A percentile compares a stretch with the other conserved stretches of the same genome.
Evolutionary conservation across 1,140 invertebrate species (phyloP).

Genomic region (Bombus confusus): DNA sequence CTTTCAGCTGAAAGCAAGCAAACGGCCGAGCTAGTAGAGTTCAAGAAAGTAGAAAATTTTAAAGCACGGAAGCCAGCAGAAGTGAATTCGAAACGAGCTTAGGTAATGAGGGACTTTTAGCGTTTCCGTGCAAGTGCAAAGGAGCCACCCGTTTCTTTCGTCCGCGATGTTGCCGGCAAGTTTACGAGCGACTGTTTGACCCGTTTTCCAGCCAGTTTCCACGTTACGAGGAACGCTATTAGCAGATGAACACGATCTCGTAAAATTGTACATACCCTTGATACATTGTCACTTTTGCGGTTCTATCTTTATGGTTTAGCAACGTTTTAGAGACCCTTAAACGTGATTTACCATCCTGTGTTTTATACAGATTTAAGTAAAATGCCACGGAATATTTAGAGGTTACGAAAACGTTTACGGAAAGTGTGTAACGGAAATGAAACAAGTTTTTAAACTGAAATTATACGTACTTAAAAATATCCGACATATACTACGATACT

Average conservation of each 20-base stretch:
- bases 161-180: background rate
- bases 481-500: too few species aligned
- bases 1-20: conserved; percentile 88
- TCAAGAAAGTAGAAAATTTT: conserved; percentile 43
- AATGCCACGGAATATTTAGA: background rate
- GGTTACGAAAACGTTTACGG: background rate
- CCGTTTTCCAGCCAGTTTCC: background rate
- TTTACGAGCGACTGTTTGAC: background rate
- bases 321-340: background rate
- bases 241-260: background rate
- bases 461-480: too few species aligned
- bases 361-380: background rate
- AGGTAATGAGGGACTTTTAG: conserved; percentile 51
- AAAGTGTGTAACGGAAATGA: background rate
- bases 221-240: background rate
- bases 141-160: background rate
- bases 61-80: conserved; percentile 20
- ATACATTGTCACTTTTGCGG: background rate
- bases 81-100: conserved; percentile 45
- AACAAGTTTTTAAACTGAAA: too few species aligned
- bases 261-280: background rate
- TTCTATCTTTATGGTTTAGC: background rate
- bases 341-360: background rate
- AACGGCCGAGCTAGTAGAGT: conserved; percentile 1
- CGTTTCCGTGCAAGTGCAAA: background rate